Percentiles rank a stretch among this genome's conserved stretches.
phyloP scores from a whole-genome alignment of 1,140 invertebrate species.

The Bathynomus jamesi region DNA sequence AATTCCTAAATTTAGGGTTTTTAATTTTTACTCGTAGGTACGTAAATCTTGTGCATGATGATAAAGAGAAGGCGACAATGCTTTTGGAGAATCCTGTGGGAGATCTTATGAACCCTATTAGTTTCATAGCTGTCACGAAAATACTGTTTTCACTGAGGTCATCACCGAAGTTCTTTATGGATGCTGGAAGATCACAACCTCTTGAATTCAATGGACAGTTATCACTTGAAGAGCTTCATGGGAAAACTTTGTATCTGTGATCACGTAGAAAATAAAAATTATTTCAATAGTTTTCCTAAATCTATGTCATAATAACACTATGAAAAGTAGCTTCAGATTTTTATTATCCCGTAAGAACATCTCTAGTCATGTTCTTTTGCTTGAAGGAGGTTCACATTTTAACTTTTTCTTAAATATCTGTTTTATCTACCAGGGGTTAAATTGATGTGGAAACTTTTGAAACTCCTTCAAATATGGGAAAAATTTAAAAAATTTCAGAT shows the following conservation, averaged over 20 bases:
- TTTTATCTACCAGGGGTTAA: too few relatives aligned
- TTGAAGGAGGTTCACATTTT: too few relatives aligned
- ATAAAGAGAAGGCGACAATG: conserved; percentile 52
- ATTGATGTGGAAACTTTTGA: too few relatives aligned
- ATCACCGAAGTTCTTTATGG: conserved; percentile 8
- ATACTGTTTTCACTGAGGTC: conserved; percentile 1
- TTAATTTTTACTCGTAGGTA: conserved; percentile 56
- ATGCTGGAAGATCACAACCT: conserved; percentile 6
- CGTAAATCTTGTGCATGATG: conserved; percentile 55
- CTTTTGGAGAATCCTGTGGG: conserved; percentile 67
- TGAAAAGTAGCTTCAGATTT: too few relatives aligned
- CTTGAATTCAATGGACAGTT: conserved; percentile 12
- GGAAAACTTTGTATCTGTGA: neutral
- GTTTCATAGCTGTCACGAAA: conserved; percentile 12
- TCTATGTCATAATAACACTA: too few relatives aligned
- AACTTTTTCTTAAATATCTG: too few relatives aligned
- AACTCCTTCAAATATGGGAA: too few relatives aligned
- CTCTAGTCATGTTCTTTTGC: too few relatives aligned
- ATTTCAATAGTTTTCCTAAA: too few relatives aligned
- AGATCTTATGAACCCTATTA: conserved; percentile 20
- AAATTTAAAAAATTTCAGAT: too few relatives aligned
- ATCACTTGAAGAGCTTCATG: neutral
- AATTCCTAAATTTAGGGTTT: conserved; percentile 5
- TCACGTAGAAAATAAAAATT: too few relatives aligned
- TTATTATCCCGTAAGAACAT: too few relatives aligned